A percentile compares a stretch with the other conserved stretches of the same genome.
These are phyloP conservation scores for Verasper variegatus DNA, from an alignment of 2,113 vertebrate species.

Conservation along the genomic window DNA sequence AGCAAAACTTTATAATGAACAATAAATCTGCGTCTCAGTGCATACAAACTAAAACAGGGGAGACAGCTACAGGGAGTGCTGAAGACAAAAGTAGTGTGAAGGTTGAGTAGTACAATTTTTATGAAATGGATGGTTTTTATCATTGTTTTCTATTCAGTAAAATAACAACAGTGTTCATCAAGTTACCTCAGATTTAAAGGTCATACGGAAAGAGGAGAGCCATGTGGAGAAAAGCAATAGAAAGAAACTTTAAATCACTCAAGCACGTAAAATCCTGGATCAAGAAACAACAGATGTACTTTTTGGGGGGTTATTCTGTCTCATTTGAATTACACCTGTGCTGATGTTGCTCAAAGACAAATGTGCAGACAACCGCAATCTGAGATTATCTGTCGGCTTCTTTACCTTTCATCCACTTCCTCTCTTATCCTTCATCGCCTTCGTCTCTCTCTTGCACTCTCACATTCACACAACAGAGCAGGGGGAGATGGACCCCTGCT, in stretches of 20 bases:
- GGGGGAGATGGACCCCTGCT: constrained; percentile 8
- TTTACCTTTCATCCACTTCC: constrained; percentile 37
- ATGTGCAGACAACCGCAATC: constrained; percentile 38
- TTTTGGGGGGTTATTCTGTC: too few species aligned
- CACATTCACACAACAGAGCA: constrained; percentile 17
- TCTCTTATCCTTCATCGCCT: background rate
- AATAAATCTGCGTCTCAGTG: constrained; percentile 4
- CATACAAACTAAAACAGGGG: constrained; percentile 6
- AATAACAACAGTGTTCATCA: constrained; percentile 24
- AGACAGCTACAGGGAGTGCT: background rate
- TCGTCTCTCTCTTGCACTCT: constrained; percentile 4
- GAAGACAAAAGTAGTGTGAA: background rate
- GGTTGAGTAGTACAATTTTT: constrained; percentile 44
- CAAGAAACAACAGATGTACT: background rate
- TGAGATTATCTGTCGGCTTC: constrained; percentile 42
- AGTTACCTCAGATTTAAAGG: constrained; percentile 20
- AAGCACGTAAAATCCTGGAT: background rate
- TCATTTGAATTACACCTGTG: constrained; percentile 30
- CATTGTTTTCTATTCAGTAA: background rate
- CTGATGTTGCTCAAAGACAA: constrained; percentile 33
- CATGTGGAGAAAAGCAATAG: background rate
- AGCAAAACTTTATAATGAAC: background rate
- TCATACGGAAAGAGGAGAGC: background rate
- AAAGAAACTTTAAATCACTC: background rate
- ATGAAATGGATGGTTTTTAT: constrained; percentile 5